phyloP scores from a whole-genome alignment of 2,113 vertebrate species.

The Notiomystis cincta region DNA sequence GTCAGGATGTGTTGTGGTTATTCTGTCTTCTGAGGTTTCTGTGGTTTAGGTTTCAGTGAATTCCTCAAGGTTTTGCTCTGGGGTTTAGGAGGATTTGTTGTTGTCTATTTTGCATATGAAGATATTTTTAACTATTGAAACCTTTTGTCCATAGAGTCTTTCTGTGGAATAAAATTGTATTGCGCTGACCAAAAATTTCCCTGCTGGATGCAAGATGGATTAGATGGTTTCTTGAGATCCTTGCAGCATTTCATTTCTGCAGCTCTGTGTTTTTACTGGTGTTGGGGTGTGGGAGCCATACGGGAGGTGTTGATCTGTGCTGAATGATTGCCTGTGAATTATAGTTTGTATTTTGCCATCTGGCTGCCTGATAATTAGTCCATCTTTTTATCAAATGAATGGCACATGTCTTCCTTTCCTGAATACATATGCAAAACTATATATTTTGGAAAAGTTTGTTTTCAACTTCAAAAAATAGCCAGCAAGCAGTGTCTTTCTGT shows the following conservation, averaged over 20 bases:
- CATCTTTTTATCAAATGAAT: conserved; percentile 25
- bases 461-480: not conserved
- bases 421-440: not conserved
- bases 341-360: conserved; percentile 47
- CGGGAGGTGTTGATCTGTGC: conserved; percentile 34
- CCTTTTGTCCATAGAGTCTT: not conserved
- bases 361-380: conserved; percentile 46
- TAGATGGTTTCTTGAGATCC: not conserved
- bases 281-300: conserved; percentile 22
- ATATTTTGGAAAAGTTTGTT: not conserved
- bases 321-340: conserved; percentile 44
- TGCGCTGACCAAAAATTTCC: not conserved
- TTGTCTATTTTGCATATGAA: not conserved
- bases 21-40: conserved; percentile 7
- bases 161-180: not conserved
- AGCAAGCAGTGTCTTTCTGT: not conserved
- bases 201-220: not conserved
- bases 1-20: not conserved
- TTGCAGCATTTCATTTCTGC: not conserved
- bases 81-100: not conserved
- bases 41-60: conserved; percentile 17
- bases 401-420: not conserved
- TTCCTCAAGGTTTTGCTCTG: not conserved
- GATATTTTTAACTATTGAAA: not conserved
- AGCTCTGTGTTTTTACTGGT: not conserved